Evolutionary conservation across 2,113 vertebrate species (phyloP).

Genomic region (Mesembrinibis cayennensis): DNA sequence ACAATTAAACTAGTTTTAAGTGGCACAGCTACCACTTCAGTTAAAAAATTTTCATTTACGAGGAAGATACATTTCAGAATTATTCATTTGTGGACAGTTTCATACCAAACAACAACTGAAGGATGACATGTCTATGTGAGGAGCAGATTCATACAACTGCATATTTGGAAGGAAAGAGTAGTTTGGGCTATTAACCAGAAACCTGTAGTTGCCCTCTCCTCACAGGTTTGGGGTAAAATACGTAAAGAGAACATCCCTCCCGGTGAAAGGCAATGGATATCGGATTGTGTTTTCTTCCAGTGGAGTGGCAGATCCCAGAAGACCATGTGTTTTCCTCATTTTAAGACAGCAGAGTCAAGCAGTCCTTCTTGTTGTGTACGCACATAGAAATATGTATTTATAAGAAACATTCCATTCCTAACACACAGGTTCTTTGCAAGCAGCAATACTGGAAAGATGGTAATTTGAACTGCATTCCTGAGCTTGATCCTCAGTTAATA

Average conservation of each 20-base stretch:
- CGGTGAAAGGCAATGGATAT: neutral
- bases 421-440: neutral
- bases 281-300: neutral
- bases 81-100: neutral
- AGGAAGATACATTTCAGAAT: neutral
- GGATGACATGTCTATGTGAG: neutral
- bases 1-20: neutral
- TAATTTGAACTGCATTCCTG: neutral
- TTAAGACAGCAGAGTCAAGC: neutral
- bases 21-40: neutral
- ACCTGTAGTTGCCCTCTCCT: neutral
- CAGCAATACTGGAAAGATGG: neutral
- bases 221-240: neutral
- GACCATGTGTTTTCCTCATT: neutral
- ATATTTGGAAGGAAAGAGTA: neutral
- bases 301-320: neutral
- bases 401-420: neutral
- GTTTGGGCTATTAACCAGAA: neutral
- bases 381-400: neutral
- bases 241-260: neutral
- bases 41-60: neutral
- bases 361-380: neutral
- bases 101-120: neutral
- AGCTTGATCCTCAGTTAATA: neutral
- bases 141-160: neutral